phyloP scores from a whole-genome alignment of 2,888 invertebrate species.

The Hipparchia semele region DNA sequence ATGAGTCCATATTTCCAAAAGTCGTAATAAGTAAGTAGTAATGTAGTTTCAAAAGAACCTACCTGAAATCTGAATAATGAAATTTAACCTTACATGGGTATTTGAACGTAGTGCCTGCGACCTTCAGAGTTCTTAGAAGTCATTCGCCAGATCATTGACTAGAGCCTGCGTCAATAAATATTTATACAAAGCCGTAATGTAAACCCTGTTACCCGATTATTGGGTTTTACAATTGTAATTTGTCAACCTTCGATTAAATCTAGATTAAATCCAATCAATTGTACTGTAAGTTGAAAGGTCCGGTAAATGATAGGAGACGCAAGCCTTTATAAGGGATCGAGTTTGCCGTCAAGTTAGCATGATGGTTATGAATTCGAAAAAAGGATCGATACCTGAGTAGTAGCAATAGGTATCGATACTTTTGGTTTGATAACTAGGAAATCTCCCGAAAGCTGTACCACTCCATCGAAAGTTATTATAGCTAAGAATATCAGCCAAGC shows the following conservation, averaged over 20 bases:
- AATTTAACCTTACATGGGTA: neutral
- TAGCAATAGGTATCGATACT: no score
- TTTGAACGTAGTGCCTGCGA: constrained; percentile 9
- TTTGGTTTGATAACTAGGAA: no score
- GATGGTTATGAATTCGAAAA: no score
- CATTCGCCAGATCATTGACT: constrained; percentile 30
- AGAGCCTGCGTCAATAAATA: neutral
- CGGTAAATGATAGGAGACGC: constrained; percentile 3
- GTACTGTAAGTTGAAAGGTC: neutral
- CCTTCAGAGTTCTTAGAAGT: constrained; percentile 37
- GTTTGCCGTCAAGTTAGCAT: no score
- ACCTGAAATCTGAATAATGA: neutral
- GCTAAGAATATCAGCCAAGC: no score
- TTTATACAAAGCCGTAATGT: constrained; percentile 16
- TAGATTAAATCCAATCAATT: neutral
- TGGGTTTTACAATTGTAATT: constrained; percentile 17
- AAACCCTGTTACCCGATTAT: constrained; percentile 13
- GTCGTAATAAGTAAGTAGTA: no score
- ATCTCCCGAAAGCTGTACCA: no score
- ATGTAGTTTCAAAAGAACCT: no score
- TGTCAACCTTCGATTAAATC: constrained; percentile 1
- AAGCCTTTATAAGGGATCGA: neutral
- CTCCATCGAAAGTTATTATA: no score
- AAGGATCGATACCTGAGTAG: no score
- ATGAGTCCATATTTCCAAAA: no score